Evolutionary conservation across 2,113 vertebrate genomes (phyloP), one percentile per base, ranked within the genome.

Genomic region (Rhea pennata): DNA sequence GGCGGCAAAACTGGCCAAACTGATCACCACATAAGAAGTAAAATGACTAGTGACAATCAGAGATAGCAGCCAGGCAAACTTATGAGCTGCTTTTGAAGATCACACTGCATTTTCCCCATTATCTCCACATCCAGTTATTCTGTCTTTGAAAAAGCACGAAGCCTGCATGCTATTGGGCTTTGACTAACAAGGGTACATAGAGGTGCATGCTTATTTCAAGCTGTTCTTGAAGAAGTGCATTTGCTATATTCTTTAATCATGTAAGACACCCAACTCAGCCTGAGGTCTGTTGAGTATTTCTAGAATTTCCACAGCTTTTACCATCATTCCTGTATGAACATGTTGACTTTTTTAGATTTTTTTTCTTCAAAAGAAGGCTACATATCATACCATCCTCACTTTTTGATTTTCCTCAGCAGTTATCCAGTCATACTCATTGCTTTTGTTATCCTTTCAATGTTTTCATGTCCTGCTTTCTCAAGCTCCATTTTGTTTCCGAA

Each of bases 401-500:
- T 74, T 50, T 8, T 23, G 8, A 17, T 65, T 26, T 15, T 29
- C 27, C 44, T 85, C 54, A 66, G 3, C 69, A 82, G 61, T 12
- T 72, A 44, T n/a, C 69, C 58, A 78, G 39, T 23, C 69, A 65
- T 8, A 58, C 26, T 31, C 3, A 0, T 2, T 6, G 31, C 14
- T 15, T 2, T 67, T 65, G 4, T 48, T 67, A 70, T 77, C 65
- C 72, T 39, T 39, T 40, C 2, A 23, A 46, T 31, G n/a, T 50
- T 83, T 95, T 93, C 91, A 64, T 59, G 93, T 87, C 56, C 91
- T 92, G 40, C 86, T 80, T 78, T 58, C 86, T 44, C 5, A 54
- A 54, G 56, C 80, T 81, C 93, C 90, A 93, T 78, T 92, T 87
- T 72, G 51, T 65, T 84, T 71, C 93, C 88, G 17, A 74, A 80